These are phyloP conservation scores for Sesamia inferens DNA, from an alignment of 2,888 invertebrate genomes.

Conservation along the genomic window DNA sequence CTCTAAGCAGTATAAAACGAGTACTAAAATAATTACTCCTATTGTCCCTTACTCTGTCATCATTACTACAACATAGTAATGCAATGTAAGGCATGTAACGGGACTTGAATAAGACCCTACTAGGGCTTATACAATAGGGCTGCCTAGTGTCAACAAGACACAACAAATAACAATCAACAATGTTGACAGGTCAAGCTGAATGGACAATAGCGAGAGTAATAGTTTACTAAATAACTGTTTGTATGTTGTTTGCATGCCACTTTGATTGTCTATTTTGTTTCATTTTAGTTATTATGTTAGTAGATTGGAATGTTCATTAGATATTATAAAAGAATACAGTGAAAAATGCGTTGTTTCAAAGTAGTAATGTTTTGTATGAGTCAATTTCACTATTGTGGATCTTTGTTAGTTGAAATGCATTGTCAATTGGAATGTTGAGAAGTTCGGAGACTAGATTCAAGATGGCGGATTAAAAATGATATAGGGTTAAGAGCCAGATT, in stretches of 20 bases:
- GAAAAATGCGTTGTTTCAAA: slow-evolving; percentile 52
- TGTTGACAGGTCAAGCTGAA: slow-evolving; percentile 60
- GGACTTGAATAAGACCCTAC: slow-evolving; percentile 67
- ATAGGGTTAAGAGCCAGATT: too few relatives aligned
- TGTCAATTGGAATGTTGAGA: slow-evolving; percentile 17
- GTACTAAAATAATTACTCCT: slow-evolving; percentile 1
- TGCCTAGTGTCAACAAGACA: slow-evolving; percentile 33
- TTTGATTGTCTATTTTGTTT: slow-evolving; percentile 56
- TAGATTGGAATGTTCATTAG: slow-evolving; percentile 61
- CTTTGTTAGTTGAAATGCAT: slow-evolving; percentile 36
- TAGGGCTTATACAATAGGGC: slow-evolving; percentile 62
- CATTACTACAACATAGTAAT: slow-evolving; percentile 52
- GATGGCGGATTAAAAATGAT: slow-evolving; percentile 19
- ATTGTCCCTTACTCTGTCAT: slow-evolving; percentile 25
- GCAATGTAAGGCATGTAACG: slow-evolving; percentile 57
- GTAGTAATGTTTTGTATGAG: slow-evolving; percentile 43
- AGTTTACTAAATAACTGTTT: slow-evolving; percentile 61
- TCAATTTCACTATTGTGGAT: slow-evolving; percentile 35
- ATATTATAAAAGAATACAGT: slow-evolving; percentile 62
- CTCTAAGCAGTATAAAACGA: background rate
- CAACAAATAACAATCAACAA: slow-evolving; percentile 42
- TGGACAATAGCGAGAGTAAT: slow-evolving; percentile 52
- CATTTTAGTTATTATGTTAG: slow-evolving; percentile 59
- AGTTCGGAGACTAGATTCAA: slow-evolving; percentile 10
- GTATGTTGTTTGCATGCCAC: slow-evolving; percentile 55